Base-by-base conservation (phyloP, 2,888 invertebrate genomes). In the Hypomecis punctinalis region DNA sequence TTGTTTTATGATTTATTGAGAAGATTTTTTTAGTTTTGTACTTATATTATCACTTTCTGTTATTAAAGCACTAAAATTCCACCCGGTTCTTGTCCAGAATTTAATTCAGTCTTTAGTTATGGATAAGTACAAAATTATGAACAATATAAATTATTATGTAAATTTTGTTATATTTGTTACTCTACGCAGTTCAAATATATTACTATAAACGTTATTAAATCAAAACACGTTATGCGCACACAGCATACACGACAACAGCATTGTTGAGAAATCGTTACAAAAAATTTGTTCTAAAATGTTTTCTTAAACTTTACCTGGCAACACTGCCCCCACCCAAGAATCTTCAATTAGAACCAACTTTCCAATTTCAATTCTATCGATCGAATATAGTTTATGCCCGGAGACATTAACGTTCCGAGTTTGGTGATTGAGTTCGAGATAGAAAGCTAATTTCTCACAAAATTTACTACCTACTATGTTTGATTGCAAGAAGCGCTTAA, bases 321-420 rank as follows among this genome's bases (percentile, higher is more conserved):
- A 61, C 61, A 61, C 33, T 48, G 48, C 3, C 37, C 51, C 6
- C 52, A 57, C 82, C 84, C 81, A 78, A 78, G 84, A 82, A 86
- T 87, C 89, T 90, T 87, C 87, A 90, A 90, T 90, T 91, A 90
- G 84, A 88, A 81, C 79, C 83, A 86, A 85, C 84, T 88, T 89
- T 84, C 85, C 84, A 86, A 88, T 89, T 89, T 85, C 83, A 86
- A 86, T 85, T 81, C 78, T 80, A 80, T 82, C 82, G 82, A 83
- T 84, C 81, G 81, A 80, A 73, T 75, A 75, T 73, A 75, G 74
- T 74, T 75, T 74, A 73, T 71, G 70, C 71, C 71, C 66, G 70
- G 70, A 68, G 74, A 72, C 71, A 71, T 73, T 71, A 71, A 73
- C 63, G 69, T 73, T 68, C 72, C 66, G 68, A 74, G 69, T 74